Evolutionary conservation across 1,140 invertebrate species (phyloP), one percentile per base, ranked within the genome.

Genomic region (Euwallacea similis): DNA sequence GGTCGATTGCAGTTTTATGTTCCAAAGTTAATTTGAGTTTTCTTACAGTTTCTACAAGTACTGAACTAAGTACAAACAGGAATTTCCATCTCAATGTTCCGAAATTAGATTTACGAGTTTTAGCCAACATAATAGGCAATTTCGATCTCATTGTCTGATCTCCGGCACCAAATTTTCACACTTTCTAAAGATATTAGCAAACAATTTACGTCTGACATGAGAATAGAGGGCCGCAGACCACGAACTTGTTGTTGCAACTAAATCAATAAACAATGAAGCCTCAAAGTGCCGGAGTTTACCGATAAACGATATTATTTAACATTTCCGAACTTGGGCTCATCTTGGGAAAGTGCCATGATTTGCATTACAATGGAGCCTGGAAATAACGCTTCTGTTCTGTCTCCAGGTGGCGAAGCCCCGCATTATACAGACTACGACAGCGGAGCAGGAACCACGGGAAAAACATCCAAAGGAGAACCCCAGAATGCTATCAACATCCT

Each of bases 401-500:
- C 4, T 4, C n/a, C 74, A 78, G 75, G 64, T 70, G 77, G 76
- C 33, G 81, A 82, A 59, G 77, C 73, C 71, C 69, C 77, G 8
- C 80, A 81, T 63, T 79, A 78, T 71, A 75, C 72, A 67, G 80
- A 81, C 69, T 81, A 77, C 74, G 79, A 79, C 54, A 69, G 59
- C 42, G 53, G 60, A 41, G n/a, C 54, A 9, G 53, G 58, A 55
- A 76, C 50, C 62, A 73, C 44, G 61, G 66, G 58, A 46, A 83
- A 78, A 78, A 61, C 82, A 72, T 33, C 80, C 8, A 81, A 81
- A 79, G 81, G 83, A 7, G 85, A 87, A 74, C 76, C 82, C 0
- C 81, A 82, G 65, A 87, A 86, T 74, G 87, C 89, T 66, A 88
- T 90, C 75, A 89, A 89, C 82, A 90, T 90, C 74, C 86, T 91